Evolutionary conservation across 2,888 invertebrate species (phyloP), one percentile per base, ranked within the genome.

Genomic region (Lysandra bellargus): DNA sequence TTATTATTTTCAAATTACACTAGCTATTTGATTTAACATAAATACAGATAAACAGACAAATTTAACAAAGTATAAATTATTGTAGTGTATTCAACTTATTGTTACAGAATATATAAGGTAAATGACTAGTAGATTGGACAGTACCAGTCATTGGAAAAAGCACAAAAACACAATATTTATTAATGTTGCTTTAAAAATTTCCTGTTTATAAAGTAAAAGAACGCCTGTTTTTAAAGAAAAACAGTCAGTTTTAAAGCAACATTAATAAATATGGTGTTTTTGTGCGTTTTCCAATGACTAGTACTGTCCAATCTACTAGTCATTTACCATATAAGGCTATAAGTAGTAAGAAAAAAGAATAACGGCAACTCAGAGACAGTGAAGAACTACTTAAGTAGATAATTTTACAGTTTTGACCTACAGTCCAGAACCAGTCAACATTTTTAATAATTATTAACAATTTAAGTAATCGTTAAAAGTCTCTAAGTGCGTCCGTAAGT

Each of bases 11-110:
- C 33, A 33, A 69, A 69, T 33, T 33, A 14, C 33, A 69, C 69
- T 14, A 69, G 69, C 33, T 33, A 37, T 69, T 30, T 37, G 4
- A 30, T 9, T 57, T 6, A 76, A 76, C 53, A 53, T 12, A 57
- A 53, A 57, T 76, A 53, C 53, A 76, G 23, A 75, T 76, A 76
- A 76, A 76, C 76, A 44, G 30, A 53, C 76, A 76, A 76, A 76
- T 76, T 30, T 76, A 76, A 76, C 76, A 76, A 57, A 76, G 76
- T 76, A 30, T 76, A 76, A 75, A 76, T 33, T 53, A 53, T 76
- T 76, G 30, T 33, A 76, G 69, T 69, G 64, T 69, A 4, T 69
- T 69, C 33, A 69, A 69, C 69, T 69, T 33, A 69, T 69, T 61
- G 3, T 64, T 33, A 69, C 14, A 33, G 69, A 33, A 69, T 12